A percentile compares a stretch with the other conserved stretches of the same genome.
Conservation (phyloP, 2,113 vertebrate genomes). For the Clarias macrocephalus region DNA sequence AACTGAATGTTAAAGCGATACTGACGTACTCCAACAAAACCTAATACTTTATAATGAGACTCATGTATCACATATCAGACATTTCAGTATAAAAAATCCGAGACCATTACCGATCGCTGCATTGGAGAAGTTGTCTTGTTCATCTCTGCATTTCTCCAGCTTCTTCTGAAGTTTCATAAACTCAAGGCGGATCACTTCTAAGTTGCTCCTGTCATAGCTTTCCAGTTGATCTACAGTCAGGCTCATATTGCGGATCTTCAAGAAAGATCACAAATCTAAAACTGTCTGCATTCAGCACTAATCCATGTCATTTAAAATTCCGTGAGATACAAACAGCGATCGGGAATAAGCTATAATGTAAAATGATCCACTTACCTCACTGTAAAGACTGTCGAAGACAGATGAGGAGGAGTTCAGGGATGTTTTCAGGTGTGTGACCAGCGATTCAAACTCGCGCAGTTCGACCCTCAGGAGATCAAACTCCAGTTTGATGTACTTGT, state of each 20-base stretch:
- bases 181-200: conserved; percentile 69
- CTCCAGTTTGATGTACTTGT: conserved; percentile 69
- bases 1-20: background rate
- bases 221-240: conserved; percentile 72
- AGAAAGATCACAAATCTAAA: background rate
- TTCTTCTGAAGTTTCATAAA: conserved; percentile 71
- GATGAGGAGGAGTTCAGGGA: conserved; percentile 67
- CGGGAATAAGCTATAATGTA: background rate
- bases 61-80: background rate
- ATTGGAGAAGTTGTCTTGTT: conserved; percentile 57
- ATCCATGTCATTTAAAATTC: background rate
- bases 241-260: conserved; percentile 73
- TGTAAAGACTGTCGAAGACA: conserved; percentile 64
- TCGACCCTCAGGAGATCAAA: conserved; percentile 71
- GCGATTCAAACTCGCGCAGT: conserved; percentile 66
- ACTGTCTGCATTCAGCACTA: background rate
- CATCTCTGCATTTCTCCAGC: conserved; percentile 70
- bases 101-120: conserved; percentile 61
- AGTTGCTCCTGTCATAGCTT: conserved; percentile 70
- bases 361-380: conserved; percentile 58
- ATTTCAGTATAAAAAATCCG: background rate
- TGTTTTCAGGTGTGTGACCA: conserved; percentile 66
- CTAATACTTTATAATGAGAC: background rate
- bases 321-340: background rate
- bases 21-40: background rate